phyloP scores from a whole-genome alignment of 2,113 vertebrate genomes.

The Phyllostomus hastatus region DNA sequence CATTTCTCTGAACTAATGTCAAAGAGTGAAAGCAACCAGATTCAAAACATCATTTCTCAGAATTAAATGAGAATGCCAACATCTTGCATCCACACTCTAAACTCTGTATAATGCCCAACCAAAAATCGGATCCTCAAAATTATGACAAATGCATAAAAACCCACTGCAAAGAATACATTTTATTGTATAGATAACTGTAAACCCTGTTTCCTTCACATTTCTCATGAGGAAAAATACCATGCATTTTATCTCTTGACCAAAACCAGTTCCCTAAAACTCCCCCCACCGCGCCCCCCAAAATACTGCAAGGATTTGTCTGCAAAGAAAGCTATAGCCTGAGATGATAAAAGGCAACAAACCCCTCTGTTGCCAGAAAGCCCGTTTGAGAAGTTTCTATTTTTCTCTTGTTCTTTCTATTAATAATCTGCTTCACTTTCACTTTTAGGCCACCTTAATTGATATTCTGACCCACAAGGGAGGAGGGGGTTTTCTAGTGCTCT shows the following conservation, averaged over 20 bases:
- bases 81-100: neutral
- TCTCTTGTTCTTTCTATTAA: constrained; percentile 58
- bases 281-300: neutral
- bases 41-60: constrained; percentile 39
- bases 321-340: constrained; percentile 51
- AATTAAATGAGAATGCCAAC: constrained; percentile 29
- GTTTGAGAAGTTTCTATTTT: constrained; percentile 64
- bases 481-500: neutral
- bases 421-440: constrained; percentile 58
- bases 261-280: neutral
- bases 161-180: neutral
- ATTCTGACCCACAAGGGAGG: neutral
- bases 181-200: neutral
- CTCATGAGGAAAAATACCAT: neutral
- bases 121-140: constrained; percentile 15
- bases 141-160: neutral
- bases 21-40: constrained; percentile 9
- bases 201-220: neutral
- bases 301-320: constrained; percentile 68
- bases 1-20: constrained; percentile 33
- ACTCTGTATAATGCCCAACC: neutral
- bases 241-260: constrained; percentile 3
- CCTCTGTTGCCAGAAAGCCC: constrained; percentile 56
- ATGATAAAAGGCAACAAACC: constrained; percentile 54
- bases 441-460: constrained; percentile 54